Percentiles rank a stretch among this genome's conserved stretches.
These are phyloP conservation scores for Magallana angulata DNA, from an alignment of 1,140 invertebrate species.

Conservation along the genomic window DNA sequence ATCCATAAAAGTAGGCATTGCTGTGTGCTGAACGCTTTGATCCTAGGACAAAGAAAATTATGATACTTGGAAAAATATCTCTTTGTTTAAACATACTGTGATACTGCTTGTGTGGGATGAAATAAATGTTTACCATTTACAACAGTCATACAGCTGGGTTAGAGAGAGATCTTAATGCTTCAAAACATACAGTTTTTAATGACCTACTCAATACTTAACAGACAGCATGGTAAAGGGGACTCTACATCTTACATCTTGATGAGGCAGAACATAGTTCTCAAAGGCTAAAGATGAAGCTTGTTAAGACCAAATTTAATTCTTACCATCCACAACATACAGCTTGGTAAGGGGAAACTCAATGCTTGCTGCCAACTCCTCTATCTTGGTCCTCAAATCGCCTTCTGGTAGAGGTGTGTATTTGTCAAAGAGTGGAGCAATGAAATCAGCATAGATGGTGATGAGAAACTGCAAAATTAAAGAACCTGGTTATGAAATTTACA, in stretches of 20 bases:
- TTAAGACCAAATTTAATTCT: conserved; percentile 80
- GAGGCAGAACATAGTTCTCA: too few relatives aligned
- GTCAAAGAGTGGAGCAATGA: conserved; percentile 99
- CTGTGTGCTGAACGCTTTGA: conserved; percentile 97
- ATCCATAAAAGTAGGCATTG: conserved; percentile 99
- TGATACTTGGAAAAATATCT: too few relatives aligned
- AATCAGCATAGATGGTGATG: conserved; percentile 96
- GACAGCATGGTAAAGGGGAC: too few relatives aligned
- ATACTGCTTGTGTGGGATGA: too few relatives aligned
- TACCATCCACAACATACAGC: conserved; percentile 96
- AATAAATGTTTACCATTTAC: too few relatives aligned
- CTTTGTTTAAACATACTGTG: too few relatives aligned
- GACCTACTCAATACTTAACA: too few relatives aligned
- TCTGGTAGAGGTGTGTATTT: conserved; percentile 98
- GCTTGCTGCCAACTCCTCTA: conserved; percentile 92
- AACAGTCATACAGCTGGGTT: too few relatives aligned
- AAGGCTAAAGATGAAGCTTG: too few relatives aligned
- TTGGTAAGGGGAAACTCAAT: conserved; percentile 96
- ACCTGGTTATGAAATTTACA: not conserved
- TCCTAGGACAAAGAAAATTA: conserved; percentile 79
- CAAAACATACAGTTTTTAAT: too few relatives aligned
- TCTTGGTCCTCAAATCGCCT: conserved; percentile 90
- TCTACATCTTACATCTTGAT: too few relatives aligned
- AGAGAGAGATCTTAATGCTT: too few relatives aligned
- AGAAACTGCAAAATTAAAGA: conserved; percentile 83